Percentiles rank a stretch among this genome's conserved stretches.
These are phyloP conservation scores for Microhierax caerulescens DNA, from an alignment of 2,797 vertebrate genomes.

Conservation along the genomic window DNA sequence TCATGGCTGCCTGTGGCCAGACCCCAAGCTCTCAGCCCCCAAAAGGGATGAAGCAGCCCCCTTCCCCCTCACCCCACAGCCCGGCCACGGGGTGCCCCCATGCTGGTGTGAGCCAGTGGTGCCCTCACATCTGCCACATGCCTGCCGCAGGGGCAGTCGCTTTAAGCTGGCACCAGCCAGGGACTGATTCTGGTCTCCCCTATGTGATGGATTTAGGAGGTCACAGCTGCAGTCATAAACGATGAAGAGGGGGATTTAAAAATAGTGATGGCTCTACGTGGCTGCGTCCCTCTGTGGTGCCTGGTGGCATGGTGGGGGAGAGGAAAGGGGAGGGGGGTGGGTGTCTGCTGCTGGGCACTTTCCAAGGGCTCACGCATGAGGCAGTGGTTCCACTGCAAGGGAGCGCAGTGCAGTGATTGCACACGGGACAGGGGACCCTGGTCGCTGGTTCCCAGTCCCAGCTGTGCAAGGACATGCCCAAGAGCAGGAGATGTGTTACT, in stretches of 20 bases:
- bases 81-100: not conserved
- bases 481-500: not conserved
- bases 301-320: not conserved
- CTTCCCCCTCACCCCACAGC: not conserved
- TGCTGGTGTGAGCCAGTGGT: not conserved
- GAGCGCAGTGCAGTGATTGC: not conserved
- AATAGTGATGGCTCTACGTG: not conserved
- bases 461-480: fast-evolving
- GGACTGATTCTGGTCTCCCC: not conserved
- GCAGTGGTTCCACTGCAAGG: not conserved
- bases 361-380: not conserved
- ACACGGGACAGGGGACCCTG: not conserved
- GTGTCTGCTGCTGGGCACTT: not conserved
- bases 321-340: not conserved
- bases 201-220: not conserved
- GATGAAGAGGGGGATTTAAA: not conserved
- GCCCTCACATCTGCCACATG: not conserved
- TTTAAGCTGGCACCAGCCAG: not conserved
- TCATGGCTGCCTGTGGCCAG: not conserved
- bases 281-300: not conserved
- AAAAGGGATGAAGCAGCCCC: not conserved
- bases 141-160: not conserved
- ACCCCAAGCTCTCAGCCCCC: not conserved
- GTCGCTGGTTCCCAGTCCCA: not conserved
- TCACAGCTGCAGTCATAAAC: not conserved